Evolutionary conservation across 1,140 invertebrate species (phyloP).

Genomic region (Zaprionus davidi): DNA sequence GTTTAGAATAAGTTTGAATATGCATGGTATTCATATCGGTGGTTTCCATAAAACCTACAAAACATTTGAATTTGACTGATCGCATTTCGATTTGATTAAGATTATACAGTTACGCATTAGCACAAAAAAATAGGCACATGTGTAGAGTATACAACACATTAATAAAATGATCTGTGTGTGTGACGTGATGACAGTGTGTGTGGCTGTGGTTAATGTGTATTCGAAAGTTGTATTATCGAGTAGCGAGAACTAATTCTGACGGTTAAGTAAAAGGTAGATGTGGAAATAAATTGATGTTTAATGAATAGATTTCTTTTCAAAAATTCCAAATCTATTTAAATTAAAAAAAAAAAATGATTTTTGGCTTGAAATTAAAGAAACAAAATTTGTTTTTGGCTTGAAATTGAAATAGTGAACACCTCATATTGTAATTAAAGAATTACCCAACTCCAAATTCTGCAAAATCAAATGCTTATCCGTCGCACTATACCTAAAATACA

Average conservation of each 20-base stretch:
- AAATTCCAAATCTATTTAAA: too few relatives aligned
- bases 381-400: too few relatives aligned
- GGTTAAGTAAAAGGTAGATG: background rate
- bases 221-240: background rate
- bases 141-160: slow-evolving; percentile 23
- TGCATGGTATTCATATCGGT: slow-evolving; percentile 13
- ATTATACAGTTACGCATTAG: background rate
- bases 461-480: too few relatives aligned
- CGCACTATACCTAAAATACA: too few relatives aligned
- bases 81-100: background rate
- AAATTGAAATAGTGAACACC: too few relatives aligned
- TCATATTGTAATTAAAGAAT: too few relatives aligned
- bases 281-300: too few relatives aligned
- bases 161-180: background rate
- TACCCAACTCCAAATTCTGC: too few relatives aligned
- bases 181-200: too few relatives aligned
- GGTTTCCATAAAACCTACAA: background rate
- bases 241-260: background rate
- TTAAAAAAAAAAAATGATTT: too few relatives aligned
- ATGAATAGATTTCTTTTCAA: too few relatives aligned
- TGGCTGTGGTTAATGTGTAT: background rate
- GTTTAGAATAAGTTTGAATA: slow-evolving; percentile 24
- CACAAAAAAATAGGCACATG: slow-evolving; percentile 20
- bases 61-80: background rate
- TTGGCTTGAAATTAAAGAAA: too few relatives aligned